Evolutionary conservation across 2,888 invertebrate genomes (phyloP).

Genomic region (Hecatera dysodea): DNA sequence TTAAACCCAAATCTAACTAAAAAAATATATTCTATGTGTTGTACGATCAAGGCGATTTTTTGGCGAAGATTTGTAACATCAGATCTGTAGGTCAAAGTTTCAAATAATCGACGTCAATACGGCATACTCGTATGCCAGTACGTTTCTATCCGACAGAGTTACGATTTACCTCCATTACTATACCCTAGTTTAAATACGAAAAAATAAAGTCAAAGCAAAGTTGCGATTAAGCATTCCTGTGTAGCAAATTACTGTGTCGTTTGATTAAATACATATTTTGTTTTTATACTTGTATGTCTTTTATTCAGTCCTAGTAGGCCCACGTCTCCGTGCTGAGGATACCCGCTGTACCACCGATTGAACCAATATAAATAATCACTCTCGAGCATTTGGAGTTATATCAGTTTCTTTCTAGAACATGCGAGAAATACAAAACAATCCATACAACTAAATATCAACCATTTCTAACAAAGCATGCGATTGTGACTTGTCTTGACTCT

Average conservation of each 20-base stretch:
- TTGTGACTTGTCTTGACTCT: no score
- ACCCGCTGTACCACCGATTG: neutral
- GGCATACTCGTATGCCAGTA: no score
- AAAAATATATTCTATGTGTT: neutral
- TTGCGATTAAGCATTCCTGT: neutral
- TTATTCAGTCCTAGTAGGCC: neutral
- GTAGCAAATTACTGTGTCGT: neutral
- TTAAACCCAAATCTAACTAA: no score
- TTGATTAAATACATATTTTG: neutral
- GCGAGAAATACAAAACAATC: neutral
- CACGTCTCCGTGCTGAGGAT: neutral
- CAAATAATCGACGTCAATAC: no score
- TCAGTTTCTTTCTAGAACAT: neutral
- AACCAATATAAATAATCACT: neutral
- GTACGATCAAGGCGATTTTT: neutral
- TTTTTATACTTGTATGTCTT: neutral
- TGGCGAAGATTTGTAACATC: neutral
- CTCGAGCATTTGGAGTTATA: neutral
- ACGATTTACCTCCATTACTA: no score
- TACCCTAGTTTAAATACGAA: neutral
- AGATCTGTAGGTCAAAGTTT: neutral
- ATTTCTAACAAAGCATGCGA: neutral
- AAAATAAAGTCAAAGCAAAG: neutral
- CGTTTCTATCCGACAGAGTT: no score
- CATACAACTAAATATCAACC: no score